Percentiles rank a stretch among this genome's conserved stretches.
Conservation (phyloP, 2,113 vertebrate species). For the Rhynchopsitta pachyrhyncha region DNA sequence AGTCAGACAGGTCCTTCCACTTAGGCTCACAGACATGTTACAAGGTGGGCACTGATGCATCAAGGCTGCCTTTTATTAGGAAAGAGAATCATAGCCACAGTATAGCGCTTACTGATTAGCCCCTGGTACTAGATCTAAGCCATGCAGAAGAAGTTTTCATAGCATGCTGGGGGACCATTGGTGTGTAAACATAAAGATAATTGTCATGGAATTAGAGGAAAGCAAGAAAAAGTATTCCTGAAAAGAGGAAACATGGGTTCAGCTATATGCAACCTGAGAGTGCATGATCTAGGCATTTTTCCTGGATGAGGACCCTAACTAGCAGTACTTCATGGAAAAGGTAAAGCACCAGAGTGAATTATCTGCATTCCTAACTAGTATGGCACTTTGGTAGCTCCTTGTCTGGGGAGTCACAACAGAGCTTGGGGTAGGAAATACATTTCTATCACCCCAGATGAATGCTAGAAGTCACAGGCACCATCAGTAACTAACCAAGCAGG, state of each 20-base stretch:
- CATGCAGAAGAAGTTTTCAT: background rate
- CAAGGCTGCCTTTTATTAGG: background rate
- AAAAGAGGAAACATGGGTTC: background rate
- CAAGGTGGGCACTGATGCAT: background rate
- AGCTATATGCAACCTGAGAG: background rate
- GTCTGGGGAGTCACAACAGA: background rate
- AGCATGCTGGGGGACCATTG: rapidly evolving
- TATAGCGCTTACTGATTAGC: background rate
- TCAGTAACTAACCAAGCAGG: background rate
- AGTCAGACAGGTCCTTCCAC: background rate
- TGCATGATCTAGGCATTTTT: background rate
- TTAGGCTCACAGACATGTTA: background rate
- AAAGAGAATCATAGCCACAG: background rate
- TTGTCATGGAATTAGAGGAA: background rate
- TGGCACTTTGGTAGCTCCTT: background rate
- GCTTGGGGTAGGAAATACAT: background rate
- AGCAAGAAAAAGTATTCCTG: background rate
- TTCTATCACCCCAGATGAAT: background rate
- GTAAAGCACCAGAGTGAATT: background rate
- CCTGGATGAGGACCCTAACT: background rate
- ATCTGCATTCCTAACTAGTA: background rate
- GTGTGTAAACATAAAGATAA: background rate
- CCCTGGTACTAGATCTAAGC: background rate
- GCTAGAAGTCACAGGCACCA: background rate
- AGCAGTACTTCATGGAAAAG: background rate